A percentile compares a stretch with the other conserved stretches of the same genome.
Evolutionary conservation across 2,888 invertebrate genomes (phyloP).

Genomic region (Seladonia tumulorum): DNA sequence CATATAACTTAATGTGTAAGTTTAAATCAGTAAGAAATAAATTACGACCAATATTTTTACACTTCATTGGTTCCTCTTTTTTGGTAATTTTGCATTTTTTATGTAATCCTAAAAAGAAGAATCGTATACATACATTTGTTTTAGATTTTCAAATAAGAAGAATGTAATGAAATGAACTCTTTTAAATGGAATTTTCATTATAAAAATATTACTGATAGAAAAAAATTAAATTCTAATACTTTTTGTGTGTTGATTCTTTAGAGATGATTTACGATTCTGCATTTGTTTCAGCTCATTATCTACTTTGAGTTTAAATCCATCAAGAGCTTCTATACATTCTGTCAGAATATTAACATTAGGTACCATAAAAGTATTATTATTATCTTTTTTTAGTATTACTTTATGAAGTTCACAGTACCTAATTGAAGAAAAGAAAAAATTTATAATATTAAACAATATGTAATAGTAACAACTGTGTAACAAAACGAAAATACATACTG

Average conservation of each 20-base stretch:
- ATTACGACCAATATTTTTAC: neutral
- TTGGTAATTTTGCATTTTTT: neutral
- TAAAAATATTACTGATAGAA: neutral
- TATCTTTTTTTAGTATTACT: conserved; percentile 16
- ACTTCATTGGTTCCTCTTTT: neutral
- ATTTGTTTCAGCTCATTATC: neutral
- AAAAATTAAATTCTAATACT: conserved; percentile 11
- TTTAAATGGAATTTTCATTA: neutral
- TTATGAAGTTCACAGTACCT: conserved; percentile 22
- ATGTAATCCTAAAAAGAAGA: conserved; percentile 18
- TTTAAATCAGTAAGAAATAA: neutral
- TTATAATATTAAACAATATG: neutral
- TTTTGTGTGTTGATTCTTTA: neutral
- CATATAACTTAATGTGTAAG: conserved; percentile 15
- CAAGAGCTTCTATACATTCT: neutral
- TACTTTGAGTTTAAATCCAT: neutral
- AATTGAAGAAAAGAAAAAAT: neutral
- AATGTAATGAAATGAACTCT: neutral
- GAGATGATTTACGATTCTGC: neutral
- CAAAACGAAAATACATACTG: conserved; percentile 27
- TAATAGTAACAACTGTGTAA: conserved; percentile 9
- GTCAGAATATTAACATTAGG: neutral
- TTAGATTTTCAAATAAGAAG: neutral
- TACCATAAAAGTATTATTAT: conserved; percentile 13
- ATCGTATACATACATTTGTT: neutral